phyloP scores from a whole-genome alignment of 2,888 invertebrate species.

The Ypsolopha sequella region DNA sequence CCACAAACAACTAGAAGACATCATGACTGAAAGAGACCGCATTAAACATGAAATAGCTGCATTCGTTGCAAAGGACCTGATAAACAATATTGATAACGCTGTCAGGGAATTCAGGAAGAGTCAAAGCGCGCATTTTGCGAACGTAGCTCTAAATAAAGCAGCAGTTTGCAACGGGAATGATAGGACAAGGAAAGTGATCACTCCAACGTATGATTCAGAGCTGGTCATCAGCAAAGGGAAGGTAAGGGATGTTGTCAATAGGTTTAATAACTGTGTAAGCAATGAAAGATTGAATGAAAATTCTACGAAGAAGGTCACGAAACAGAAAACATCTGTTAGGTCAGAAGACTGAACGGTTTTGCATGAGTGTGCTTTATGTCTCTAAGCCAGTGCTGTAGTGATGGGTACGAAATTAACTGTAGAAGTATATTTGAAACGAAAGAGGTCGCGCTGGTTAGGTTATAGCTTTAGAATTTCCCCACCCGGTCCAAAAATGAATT shows the following conservation, averaged over 20 bases:
- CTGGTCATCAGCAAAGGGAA: slow-evolving; percentile 60
- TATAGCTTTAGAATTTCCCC: background rate
- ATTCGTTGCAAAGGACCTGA: slow-evolving; percentile 57
- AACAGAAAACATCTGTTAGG: slow-evolving; percentile 27
- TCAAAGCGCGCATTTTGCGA: slow-evolving; percentile 43
- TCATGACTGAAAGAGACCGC: slow-evolving; percentile 46
- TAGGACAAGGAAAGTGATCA: slow-evolving; percentile 33
- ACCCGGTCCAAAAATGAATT: slow-evolving; percentile 1
- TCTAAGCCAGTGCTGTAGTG: background rate
- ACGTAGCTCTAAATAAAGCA: slow-evolving; percentile 5
- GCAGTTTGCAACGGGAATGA: slow-evolving; percentile 36
- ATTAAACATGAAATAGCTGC: slow-evolving; percentile 62
- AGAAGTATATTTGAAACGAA: too few species aligned
- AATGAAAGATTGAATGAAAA: slow-evolving; percentile 26
- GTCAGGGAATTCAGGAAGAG: slow-evolving; percentile 55
- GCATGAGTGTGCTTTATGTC: background rate
- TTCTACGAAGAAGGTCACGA: slow-evolving; percentile 11
- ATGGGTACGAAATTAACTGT: too few species aligned
- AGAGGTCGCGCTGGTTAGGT: too few species aligned
- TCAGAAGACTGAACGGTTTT: slow-evolving; percentile 23
- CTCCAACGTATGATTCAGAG: slow-evolving; percentile 56
- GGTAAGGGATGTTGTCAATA: slow-evolving; percentile 60
- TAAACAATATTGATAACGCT: slow-evolving; percentile 55
- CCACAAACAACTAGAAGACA: slow-evolving; percentile 29
- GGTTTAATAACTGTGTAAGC: slow-evolving; percentile 44